Base-by-base conservation (phyloP, 2,797 vertebrate species). In the Ctenopoma kingsleyae region DNA sequence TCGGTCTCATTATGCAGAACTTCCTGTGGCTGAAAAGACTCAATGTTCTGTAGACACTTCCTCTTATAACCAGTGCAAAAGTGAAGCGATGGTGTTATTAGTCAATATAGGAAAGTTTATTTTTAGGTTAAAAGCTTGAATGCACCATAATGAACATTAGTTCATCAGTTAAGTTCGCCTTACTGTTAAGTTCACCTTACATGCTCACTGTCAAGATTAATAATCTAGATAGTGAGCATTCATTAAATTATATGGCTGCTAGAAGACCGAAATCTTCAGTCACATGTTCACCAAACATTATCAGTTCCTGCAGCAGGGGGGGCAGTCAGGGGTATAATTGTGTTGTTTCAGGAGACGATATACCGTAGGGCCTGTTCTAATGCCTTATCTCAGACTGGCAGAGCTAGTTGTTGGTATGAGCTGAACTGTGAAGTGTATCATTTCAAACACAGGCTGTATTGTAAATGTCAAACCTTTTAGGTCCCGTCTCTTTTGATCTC, bases 381-480 rank as follows among this genome's bases (percentile, higher is more conserved):
- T 8, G 55, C 40, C 64, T 86, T 80, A 89, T 86, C 82, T 75
- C 55, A 53, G 27, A 53, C 60, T 10, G 43, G 40, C 85, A 83
- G 80, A 67, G 40, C 71, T 54, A 22, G 4, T 52, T 48, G 25
- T 70, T 15, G 53, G 44, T 35, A 20, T 32, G 49, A 47, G 57
- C 66, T 52, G 51, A 68, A 81, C 3, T 46, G 62, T 67, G 41
- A 17, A 44, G 48, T 7, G 5, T 46, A 58, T 72, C 23, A 17
- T 40, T 59, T 49, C 74, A 65, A 76, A 61, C 71, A 62, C 54
- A 52, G 23, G 38, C 59, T 54, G 51, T 8, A 32, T 56, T 74
- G 43, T 63, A 79, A 71, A 82, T 64, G 81, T 77, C 70, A 74
- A 44, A 59, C 35, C 6, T 71, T 54, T 74, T 62, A 63, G 65